phyloP scores from a whole-genome alignment of 2,888 invertebrate species.

The Colostygia pectinataria region DNA sequence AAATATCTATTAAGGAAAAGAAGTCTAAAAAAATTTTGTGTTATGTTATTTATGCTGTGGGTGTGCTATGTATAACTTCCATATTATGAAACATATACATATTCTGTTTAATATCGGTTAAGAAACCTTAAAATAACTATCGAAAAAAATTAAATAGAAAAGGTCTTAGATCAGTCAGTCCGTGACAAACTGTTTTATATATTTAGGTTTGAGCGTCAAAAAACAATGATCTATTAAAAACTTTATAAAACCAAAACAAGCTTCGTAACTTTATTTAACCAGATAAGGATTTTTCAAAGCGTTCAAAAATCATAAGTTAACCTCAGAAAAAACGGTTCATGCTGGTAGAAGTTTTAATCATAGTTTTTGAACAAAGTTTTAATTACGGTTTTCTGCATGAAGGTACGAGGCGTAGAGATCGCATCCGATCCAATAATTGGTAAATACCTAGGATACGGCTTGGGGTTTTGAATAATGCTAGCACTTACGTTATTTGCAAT shows the following conservation, averaged over 20 bases:
- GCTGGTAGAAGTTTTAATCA: constrained; percentile 52
- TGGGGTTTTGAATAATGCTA: background rate
- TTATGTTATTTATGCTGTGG: no score
- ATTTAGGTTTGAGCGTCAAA: no score
- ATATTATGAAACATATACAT: no score
- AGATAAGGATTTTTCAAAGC: constrained; percentile 10
- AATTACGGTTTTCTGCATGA: constrained; percentile 50
- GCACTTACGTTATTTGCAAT: no score
- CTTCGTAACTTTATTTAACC: background rate
- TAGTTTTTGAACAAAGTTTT: constrained; percentile 63
- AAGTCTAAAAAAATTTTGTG: no score
- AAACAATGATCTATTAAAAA: background rate
- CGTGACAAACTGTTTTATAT: no score
- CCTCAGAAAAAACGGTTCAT: constrained; percentile 37
- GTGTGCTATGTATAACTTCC: no score
- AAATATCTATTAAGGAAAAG: no score
- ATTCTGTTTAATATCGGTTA: no score
- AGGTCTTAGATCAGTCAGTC: no score
- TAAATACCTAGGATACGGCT: constrained; percentile 26
- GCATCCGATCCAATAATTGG: constrained; percentile 49
- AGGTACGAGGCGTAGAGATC: constrained; percentile 40
- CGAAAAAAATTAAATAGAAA: no score
- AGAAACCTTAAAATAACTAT: no score
- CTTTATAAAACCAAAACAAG: background rate
- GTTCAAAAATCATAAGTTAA: constrained; percentile 40